Base-by-base conservation (phyloP, 64 coral and sea anemone genomes). In the Catalaphyllia jardinei region DNA sequence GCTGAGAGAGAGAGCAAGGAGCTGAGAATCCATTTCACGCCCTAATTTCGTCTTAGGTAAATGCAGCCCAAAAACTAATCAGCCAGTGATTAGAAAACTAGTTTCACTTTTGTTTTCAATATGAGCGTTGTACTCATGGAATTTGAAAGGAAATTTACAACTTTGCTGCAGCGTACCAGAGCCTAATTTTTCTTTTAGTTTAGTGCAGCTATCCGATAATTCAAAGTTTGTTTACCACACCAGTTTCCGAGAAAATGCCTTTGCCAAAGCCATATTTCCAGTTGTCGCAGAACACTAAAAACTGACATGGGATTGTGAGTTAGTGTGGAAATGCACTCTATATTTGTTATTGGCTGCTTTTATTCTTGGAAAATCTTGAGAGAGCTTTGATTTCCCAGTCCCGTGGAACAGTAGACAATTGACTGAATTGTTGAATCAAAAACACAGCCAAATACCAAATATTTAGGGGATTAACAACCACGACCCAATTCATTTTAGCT, bases 221-320 rank as follows among this genome's bases (percentile, higher is more conserved):
- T 24, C 7, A 71, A 71, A 6, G 67, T 71, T 24, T 71, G 67
- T 71, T 71, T 71, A 71, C 67, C 29, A 71, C 28, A 24, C 42
- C 20, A 71, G 67, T 71, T 71, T 71, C 67, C 67, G 67, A 71
- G 67, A 71, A 71, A 71, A 22, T 71, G 67, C 17, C 67, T 71
- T 71, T 71, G 67, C 67, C 54, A 71, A 71, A 71, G 67, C 18
- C 20, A 71, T 24, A 71, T 46, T 46, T 71, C 0, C 67, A 24
- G 20, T 24, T 71, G 67, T 19, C 11, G 67, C 20, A 71, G 18
- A 71, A 19, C 67, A 29, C 17, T 71, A n/a, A 19, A 71, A 71
- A 71, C 8, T 57, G 10, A 35, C 33, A 35, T 35, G 33, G 33
- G 33, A 35, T 35, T 1, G 33, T 35, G 33, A 35, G 33, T 35